Conservation (phyloP, 2,113 vertebrate species). For the Oryctolagus cuniculus region mOryCun1.1 NC_091442.1:18466501-18467000, state of each 20-base stretch:
- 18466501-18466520: neutral
- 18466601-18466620: neutral
- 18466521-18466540: neutral
- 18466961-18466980: too few relatives aligned
- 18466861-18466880: too few relatives aligned
- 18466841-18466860: too few relatives aligned
- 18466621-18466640: neutral
- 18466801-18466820: neutral
- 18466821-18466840: neutral
- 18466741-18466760: neutral
- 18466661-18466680: neutral
- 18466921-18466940: too few relatives aligned
- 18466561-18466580: neutral
- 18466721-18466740: neutral
- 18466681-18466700: neutral
- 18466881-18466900: too few relatives aligned
- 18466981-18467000: too few relatives aligned
- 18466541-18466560: neutral
- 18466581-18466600: neutral
- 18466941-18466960: too few relatives aligned
- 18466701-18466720: neutral
- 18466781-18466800: neutral
- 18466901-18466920: too few relatives aligned
- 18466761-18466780: constrained; percentile 34
- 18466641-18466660: neutral